Evolutionary conservation across 2,888 invertebrate species (phyloP), one percentile per base, ranked within the genome.

Genomic region (Tupiocoris notatus): DNA sequence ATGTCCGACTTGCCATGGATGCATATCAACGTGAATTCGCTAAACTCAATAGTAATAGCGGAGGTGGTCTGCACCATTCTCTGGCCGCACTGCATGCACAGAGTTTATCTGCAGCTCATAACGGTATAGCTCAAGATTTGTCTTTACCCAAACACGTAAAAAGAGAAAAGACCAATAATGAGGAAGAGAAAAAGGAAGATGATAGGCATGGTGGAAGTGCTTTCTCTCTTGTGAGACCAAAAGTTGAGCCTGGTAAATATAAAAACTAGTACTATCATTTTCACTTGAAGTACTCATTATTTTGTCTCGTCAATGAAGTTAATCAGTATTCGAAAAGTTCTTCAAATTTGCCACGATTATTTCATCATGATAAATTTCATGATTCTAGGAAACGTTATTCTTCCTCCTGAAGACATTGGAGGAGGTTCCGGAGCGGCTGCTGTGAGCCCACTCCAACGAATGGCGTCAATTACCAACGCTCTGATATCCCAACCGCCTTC

Each of bases 391-490:
- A 94, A 94, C 83, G 90, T 93, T 58, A 94, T 94, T 81, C 86
- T 95, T 80, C 94, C 94, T 64, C 93, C 94, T 0, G 93, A 92
- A 81, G 94, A 94, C 82, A 93, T 94, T 82, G 88, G 90, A 71
- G 88, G 88, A 79, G 77, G 66, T 56, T 74, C 78, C 7, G 78
- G 77, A 18, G 89, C 91, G 1, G 91, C 94, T 0, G 93, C 95
- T 9, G 95, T 96, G 21, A 96, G 96, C 83, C 98, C 98, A 0
- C 86, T 98, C 70, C 98, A 98, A 85, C 88, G 97, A 83, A 98
- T 98, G 97, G 97, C 97, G 78, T 96, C 96, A 80, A 98, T 98
- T 82, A 98, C 98, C 63, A 98, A 98, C 84, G 96, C 96, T 79
- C 88, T 98, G 81, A 95, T 97, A 83, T 95, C 95, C 80, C 93